Evolutionary conservation across 2,113 vertebrate genomes (phyloP), one percentile per base, ranked within the genome.

Genomic region (Gnathonemus echidnorhynchus): DNA sequence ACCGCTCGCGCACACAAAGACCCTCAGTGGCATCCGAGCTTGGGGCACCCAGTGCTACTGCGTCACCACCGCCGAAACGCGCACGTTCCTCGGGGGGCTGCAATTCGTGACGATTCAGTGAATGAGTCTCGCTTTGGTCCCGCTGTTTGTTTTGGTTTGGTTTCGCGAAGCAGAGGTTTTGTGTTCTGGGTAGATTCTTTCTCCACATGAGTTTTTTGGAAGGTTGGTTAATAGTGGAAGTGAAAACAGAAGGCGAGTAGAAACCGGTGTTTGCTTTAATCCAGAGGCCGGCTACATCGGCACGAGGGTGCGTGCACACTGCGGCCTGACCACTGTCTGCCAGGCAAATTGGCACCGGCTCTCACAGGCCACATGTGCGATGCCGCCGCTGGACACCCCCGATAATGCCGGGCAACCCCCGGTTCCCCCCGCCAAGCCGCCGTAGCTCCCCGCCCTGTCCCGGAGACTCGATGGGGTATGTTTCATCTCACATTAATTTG

Each of bases 101-200:
- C 19, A 8, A 19, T 48, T 84, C 13, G 42, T 19, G 19, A 84
- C 80, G 42, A 84, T 48, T 11, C 39, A 48, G 45, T n/a, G n/a
- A 53, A 91, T 92, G 93, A 88, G 89, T 86, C 85, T 91, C 91
- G 91, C 94, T 93, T 93, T 94, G 11, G 9, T 94, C 93, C 93
- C 35, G 80, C 85, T 92, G 89, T 94, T 93, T 94, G 91, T 94
- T 94, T 90, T 92, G 90, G 91, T 88, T 88, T 88, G 53, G 31
- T 49, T 83, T 83, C 88, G 42, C 49, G 45, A 92, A 88, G 50
- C 4, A 35, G 53, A 46, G 83, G 83, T 80, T 85, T 85, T 85
- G 89, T 50, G 85, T 56, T 93, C 93, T 93, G 91, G 53, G 70
- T 62, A 80, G 91, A 91, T 90, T 91, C 91, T 56, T 87, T 13